Conservation (phyloP, 2,888 invertebrate species). For the Leptarthrus brevirostris region DNA sequence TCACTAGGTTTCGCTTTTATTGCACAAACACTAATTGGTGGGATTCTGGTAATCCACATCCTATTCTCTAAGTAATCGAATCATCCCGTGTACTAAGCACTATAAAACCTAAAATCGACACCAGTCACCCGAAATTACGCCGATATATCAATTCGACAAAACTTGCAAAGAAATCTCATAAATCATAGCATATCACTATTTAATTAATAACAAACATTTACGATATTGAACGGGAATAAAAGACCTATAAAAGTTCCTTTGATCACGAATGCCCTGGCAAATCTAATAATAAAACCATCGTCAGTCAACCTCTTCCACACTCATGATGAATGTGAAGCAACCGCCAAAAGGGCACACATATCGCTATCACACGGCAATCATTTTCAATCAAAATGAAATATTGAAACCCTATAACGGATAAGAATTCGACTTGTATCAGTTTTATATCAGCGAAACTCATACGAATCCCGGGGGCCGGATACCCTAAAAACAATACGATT, state of each 20-base stretch:
- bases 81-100: too few relatives aligned
- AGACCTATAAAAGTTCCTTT: background rate
- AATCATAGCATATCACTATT: constrained; percentile 40
- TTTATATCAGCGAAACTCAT: constrained; percentile 31
- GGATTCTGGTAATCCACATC: too few relatives aligned
- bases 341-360: constrained; percentile 29
- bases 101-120: too few relatives aligned
- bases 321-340: constrained; percentile 26
- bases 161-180: too few relatives aligned
- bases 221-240: constrained; percentile 31
- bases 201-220: constrained; percentile 41
- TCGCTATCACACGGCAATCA: constrained; percentile 56
- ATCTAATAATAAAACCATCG: constrained; percentile 20
- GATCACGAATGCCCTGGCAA: too few relatives aligned
- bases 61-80: too few relatives aligned
- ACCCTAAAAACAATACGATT: too few relatives aligned
- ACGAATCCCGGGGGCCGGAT: background rate
- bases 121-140: too few relatives aligned
- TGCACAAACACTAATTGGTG: too few relatives aligned
- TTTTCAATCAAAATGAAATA: constrained; percentile 56
- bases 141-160: too few relatives aligned
- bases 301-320: constrained; percentile 13
- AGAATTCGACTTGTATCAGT: constrained; percentile 3
- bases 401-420: constrained; percentile 47
- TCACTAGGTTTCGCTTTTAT: too few relatives aligned